A percentile compares a stretch with the other conserved stretches of the same genome.
phyloP scores from a whole-genome alignment of 2,888 invertebrate genomes.

The Cephus rjabovi region DNA sequence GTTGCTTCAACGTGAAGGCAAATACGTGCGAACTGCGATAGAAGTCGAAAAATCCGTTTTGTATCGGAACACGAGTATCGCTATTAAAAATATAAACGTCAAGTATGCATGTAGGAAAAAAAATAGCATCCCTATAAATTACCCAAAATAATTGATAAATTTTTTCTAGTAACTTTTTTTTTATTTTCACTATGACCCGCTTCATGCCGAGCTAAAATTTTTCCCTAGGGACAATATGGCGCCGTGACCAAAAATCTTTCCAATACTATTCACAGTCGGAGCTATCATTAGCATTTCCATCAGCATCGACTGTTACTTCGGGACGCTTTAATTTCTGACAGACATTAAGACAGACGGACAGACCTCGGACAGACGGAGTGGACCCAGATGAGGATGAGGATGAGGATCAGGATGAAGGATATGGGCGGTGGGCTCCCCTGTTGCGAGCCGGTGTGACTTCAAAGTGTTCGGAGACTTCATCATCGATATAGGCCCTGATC shows the following conservation, averaged over 20 bases:
- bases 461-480: constrained; percentile 64
- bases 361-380: constrained; percentile 49
- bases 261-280: background rate
- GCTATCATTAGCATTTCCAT: constrained; percentile 24
- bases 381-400: constrained; percentile 42
- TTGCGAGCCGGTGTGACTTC: constrained; percentile 59
- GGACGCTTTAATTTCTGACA: constrained; percentile 55
- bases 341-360: constrained; percentile 55
- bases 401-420: constrained; percentile 51
- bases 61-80: background rate
- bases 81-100: background rate
- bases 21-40: background rate
- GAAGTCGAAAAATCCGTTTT: background rate
- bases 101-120: background rate
- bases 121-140: background rate
- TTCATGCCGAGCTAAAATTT: background rate
- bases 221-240: background rate
- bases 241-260: background rate
- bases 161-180: background rate
- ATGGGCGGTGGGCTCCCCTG: constrained; percentile 55
- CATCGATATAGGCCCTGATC: constrained; percentile 64
- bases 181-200: background rate
- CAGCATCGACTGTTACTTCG: constrained; percentile 11
- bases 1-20: background rate
- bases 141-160: too few relatives aligned